These are phyloP conservation scores for Catharus bicknelli DNA, from an alignment of 2,113 vertebrate genomes.

Conservation along the genomic window DNA sequence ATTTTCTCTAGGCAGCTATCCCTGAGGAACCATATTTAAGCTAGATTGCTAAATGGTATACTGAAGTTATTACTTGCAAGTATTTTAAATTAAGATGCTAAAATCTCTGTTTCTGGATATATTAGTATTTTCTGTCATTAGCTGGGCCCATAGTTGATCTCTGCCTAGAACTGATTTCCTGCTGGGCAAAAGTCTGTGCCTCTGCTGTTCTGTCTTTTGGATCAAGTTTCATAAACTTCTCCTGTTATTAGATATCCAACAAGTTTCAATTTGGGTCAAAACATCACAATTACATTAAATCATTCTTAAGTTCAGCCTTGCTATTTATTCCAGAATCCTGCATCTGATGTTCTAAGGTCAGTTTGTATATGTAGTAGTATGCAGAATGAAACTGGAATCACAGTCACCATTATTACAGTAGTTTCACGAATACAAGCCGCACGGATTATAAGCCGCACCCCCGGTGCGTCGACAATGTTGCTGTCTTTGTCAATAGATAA, in stretches of 20 bases:
- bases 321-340: background rate
- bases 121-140: background rate
- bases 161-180: background rate
- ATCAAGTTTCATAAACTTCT: background rate
- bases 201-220: background rate
- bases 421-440: too few relatives aligned
- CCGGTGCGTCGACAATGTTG: too few relatives aligned
- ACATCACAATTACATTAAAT: background rate
- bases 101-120: background rate
- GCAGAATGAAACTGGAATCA: background rate
- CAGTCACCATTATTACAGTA: background rate
- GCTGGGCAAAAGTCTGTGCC: background rate
- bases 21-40: background rate
- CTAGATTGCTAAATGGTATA: background rate
- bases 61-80: background rate
- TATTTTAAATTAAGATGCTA: background rate
- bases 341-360: background rate
- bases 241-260: background rate
- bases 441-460: too few relatives aligned
- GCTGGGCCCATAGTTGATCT: background rate
- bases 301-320: background rate
- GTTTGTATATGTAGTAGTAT: background rate
- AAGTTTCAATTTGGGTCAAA: background rate
- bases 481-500: too few relatives aligned
- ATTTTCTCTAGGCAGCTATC: background rate